Percentiles rank a stretch among this genome's conserved stretches.
Conservation (phyloP, 1,140 invertebrate species). For the Cydia splendana region DNA sequence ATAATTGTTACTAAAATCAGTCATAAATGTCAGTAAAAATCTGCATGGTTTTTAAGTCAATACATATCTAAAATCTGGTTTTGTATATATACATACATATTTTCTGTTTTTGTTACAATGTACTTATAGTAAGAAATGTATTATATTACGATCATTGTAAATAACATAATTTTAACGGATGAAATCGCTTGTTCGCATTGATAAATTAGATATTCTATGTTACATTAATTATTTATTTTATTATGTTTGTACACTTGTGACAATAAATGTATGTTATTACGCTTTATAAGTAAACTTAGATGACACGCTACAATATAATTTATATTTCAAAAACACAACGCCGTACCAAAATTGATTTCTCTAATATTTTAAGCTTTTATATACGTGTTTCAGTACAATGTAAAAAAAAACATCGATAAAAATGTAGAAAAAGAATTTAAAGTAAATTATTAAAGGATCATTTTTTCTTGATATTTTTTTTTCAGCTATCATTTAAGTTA, state of each 20-base stretch:
- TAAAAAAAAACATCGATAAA: neutral
- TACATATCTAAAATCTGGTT: constrained; percentile 75
- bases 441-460: too few relatives aligned
- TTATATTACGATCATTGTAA: constrained; percentile 40
- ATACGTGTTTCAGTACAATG: neutral
- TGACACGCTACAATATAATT: constrained; percentile 58
- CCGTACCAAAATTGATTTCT: neutral
- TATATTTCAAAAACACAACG: constrained; percentile 10
- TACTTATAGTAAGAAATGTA: constrained; percentile 48
- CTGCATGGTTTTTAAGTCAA: constrained; percentile 40
- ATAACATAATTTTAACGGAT: constrained; percentile 58
- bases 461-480: too few relatives aligned
- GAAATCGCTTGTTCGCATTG: constrained; percentile 48
- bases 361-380: neutral
- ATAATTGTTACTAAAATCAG: neutral
- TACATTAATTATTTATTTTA: constrained; percentile 47
- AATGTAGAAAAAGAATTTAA: too few relatives aligned
- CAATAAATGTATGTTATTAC: constrained; percentile 76
- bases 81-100: constrained; percentile 53
- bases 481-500: too few relatives aligned
- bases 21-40: neutral
- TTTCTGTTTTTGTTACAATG: constrained; percentile 60
- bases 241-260: constrained; percentile 73
- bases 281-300: constrained; percentile 70
- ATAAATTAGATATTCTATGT: constrained; percentile 42